phyloP scores from a whole-genome alignment of 2,888 invertebrate genomes.

The Chrysolina haemoptera region DNA sequence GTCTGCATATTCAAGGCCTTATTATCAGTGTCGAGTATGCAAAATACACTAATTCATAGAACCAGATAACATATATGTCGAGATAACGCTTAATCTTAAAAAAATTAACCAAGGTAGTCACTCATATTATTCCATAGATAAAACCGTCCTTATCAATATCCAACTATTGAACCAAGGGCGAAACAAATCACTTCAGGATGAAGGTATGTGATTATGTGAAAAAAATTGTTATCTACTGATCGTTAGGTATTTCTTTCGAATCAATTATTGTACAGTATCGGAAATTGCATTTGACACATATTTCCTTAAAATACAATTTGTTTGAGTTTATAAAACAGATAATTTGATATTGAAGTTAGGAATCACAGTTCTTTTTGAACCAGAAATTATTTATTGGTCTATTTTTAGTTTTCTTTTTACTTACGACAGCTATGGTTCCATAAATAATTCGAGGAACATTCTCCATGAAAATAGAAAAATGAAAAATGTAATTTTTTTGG shows the following conservation, averaged over 20 bases:
- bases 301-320: too few relatives aligned
- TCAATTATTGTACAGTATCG: background rate
- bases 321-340: too few relatives aligned
- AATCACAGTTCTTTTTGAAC: too few relatives aligned
- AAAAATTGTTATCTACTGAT: background rate
- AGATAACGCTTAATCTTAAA: constrained; percentile 7
- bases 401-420: too few relatives aligned
- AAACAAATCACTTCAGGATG: background rate
- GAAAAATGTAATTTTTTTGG: too few relatives aligned
- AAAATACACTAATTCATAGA: background rate
- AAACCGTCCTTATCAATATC: background rate
- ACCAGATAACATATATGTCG: background rate
- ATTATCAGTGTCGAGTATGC: constrained; percentile 6
- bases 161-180: constrained; percentile 14
- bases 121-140: background rate
- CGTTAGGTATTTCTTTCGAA: background rate
- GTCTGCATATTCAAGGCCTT: background rate
- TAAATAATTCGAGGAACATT: too few relatives aligned
- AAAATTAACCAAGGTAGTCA: constrained; percentile 2
- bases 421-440: too few relatives aligned
- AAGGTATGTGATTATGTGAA: background rate
- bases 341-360: too few relatives aligned
- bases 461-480: too few relatives aligned
- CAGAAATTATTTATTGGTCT: too few relatives aligned
- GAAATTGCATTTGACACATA: too few relatives aligned